These are phyloP conservation scores for Hippocampus comes DNA, from an alignment of 2,113 vertebrate genomes.

Conservation along the genomic window DNA sequence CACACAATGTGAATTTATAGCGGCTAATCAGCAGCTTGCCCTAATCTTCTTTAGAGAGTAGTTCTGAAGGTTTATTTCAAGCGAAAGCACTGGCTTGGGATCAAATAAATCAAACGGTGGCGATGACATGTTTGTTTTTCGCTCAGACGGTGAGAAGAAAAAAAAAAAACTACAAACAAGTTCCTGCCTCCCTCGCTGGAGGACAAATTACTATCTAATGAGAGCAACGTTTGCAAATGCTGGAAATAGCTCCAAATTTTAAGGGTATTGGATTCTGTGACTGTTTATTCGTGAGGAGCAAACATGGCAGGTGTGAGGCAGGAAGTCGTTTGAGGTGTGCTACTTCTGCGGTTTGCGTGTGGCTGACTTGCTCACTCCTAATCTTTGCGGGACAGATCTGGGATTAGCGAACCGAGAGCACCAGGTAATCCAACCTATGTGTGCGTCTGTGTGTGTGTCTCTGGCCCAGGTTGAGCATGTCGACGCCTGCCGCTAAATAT, in stretches of 20 bases:
- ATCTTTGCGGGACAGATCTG: constrained; percentile 59
- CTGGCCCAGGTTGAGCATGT: constrained; percentile 56
- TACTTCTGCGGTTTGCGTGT: constrained; percentile 31
- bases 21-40: background rate
- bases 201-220: constrained; percentile 53
- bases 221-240: constrained; percentile 47
- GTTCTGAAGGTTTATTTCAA: background rate
- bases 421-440: constrained; percentile 61
- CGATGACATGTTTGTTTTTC: constrained; percentile 15
- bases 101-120: constrained; percentile 4
- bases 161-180: constrained; percentile 28
- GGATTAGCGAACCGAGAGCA: constrained; percentile 59
- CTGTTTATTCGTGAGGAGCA: constrained; percentile 39
- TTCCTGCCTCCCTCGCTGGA: constrained; percentile 11
- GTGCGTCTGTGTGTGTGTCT: constrained; percentile 30
- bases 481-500: constrained; percentile 55
- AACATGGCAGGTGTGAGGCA: constrained; percentile 1
- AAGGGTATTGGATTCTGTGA: constrained; percentile 36
- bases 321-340: constrained; percentile 13
- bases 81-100: background rate
- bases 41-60: background rate
- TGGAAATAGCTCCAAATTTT: constrained; percentile 58
- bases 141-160: constrained; percentile 6
- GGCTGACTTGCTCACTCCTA: constrained; percentile 48
- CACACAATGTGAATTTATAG: background rate